Percentiles rank a stretch among this genome's conserved stretches.
These are phyloP conservation scores for Centropristis striata DNA, from an alignment of 2,113 vertebrate genomes.

Conservation along the genomic window DNA sequence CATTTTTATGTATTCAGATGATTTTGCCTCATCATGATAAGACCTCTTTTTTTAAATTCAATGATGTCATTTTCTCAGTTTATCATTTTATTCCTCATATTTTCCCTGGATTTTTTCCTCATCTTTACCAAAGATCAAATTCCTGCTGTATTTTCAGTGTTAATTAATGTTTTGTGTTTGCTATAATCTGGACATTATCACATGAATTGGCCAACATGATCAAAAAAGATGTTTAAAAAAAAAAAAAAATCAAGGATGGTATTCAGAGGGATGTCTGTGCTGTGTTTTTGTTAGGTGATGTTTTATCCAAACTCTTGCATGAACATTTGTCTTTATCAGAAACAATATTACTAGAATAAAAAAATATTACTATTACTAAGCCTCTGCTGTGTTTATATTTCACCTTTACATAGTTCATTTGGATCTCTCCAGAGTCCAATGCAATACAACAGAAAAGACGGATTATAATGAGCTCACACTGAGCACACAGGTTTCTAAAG, in stretches of 20 bases:
- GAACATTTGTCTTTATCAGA: conserved; percentile 68
- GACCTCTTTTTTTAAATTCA: conserved; percentile 34
- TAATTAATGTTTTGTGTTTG: conserved; percentile 26
- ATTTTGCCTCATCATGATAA: conserved; percentile 28
- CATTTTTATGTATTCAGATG: conserved; percentile 40
- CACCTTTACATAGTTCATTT: background rate
- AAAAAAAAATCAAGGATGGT: conserved; percentile 10
- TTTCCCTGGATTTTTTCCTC: no score
- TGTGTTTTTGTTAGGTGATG: conserved; percentile 49
- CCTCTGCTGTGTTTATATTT: conserved; percentile 24
- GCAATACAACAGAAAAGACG: no score
- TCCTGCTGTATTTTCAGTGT: conserved; percentile 40
- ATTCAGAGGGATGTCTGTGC: conserved; percentile 43
- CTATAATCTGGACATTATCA: conserved; percentile 3
- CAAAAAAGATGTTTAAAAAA: no score
- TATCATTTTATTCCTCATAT: conserved; percentile 26
- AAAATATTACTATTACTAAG: conserved; percentile 11
- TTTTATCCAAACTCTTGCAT: conserved; percentile 69
- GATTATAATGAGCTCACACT: no score
- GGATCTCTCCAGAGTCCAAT: no score
- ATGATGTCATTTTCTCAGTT: conserved; percentile 45
- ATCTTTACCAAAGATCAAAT: conserved; percentile 76
- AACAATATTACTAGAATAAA: conserved; percentile 67
- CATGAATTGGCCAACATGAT: conserved; percentile 1
- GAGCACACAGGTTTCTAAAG: no score